Percentiles rank a stretch among this genome's conserved stretches.
These are phyloP conservation scores for Apamea anceps DNA, from an alignment of 2,888 invertebrate genomes.

Conservation along the genomic window DNA sequence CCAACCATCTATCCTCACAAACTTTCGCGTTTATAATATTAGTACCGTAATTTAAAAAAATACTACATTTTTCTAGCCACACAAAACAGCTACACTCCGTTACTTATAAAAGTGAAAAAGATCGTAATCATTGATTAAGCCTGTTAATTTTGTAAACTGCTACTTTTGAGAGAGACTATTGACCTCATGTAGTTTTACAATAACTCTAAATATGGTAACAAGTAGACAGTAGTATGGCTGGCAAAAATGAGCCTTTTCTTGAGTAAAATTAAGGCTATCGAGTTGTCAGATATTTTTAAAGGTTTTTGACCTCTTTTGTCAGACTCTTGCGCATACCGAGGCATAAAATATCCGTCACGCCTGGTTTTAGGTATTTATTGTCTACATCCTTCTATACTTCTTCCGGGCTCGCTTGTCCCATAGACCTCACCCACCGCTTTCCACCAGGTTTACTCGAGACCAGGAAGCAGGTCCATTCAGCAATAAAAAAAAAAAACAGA, in stretches of 20 bases:
- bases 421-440: too few relatives aligned
- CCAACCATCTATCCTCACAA: too few relatives aligned
- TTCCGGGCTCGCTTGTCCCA: too few relatives aligned
- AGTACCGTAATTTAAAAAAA: conserved; percentile 27
- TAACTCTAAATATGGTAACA: conserved; percentile 29
- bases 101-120: conserved; percentile 40
- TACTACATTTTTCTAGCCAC: background rate
- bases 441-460: too few relatives aligned
- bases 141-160: conserved; percentile 13
- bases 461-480: too few relatives aligned
- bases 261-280: conserved; percentile 50
- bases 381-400: background rate
- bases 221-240: background rate
- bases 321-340: conserved; percentile 12
- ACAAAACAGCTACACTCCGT: background rate
- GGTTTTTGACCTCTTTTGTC: conserved; percentile 13
- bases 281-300: conserved; percentile 8
- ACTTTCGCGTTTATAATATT: too few relatives aligned
- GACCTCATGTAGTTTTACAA: conserved; percentile 7
- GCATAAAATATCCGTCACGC: background rate
- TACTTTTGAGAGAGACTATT: conserved; percentile 15
- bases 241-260: conserved; percentile 14
- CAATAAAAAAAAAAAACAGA: too few relatives aligned
- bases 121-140: conserved; percentile 36
- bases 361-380: background rate